These are phyloP conservation scores for Neuroterus valhalla DNA, from an alignment of 1,140 invertebrate species.

Conservation along the genomic window DNA sequence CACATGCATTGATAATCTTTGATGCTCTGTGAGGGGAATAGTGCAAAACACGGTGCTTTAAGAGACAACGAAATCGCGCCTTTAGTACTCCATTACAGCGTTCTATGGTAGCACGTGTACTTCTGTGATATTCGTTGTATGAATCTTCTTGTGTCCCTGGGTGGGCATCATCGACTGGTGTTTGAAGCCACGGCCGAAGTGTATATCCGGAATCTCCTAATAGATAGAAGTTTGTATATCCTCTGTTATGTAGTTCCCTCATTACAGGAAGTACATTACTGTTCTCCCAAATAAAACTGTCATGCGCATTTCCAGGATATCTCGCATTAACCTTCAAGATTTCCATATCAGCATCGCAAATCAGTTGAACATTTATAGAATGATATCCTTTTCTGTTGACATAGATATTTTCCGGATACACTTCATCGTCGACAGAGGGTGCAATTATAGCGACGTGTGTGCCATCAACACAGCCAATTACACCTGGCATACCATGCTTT, in stretches of 20 bases:
- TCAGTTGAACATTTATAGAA: slow-evolving; percentile 59
- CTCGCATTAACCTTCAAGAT: slow-evolving; percentile 52
- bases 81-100: too few species aligned
- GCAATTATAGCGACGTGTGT: slow-evolving; percentile 58
- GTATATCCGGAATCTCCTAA: slow-evolving; percentile 51
- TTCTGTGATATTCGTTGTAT: slow-evolving; percentile 33
- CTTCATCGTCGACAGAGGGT: slow-evolving; percentile 42
- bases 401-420: slow-evolving; percentile 56
- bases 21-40: too few species aligned
- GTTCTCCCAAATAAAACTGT: slow-evolving; percentile 49
- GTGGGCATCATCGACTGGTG: slow-evolving; percentile 36
- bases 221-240: slow-evolving; percentile 30
- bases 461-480: slow-evolving; percentile 55
- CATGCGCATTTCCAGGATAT: slow-evolving; percentile 50
- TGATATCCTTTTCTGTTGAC: slow-evolving; percentile 61
- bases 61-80: too few species aligned
- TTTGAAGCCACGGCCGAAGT: slow-evolving; percentile 41
- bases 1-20: too few species aligned
- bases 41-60: too few species aligned
- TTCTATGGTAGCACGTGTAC: neutral
- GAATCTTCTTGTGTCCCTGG: slow-evolving; percentile 27
- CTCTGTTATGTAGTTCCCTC: slow-evolving; percentile 20
- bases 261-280: slow-evolving; percentile 35
- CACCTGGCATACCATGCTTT: slow-evolving; percentile 46
- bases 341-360: slow-evolving; percentile 43